Base-by-base conservation (phyloP, 2,113 vertebrate genomes). In the Leptosomus discolor region DNA sequence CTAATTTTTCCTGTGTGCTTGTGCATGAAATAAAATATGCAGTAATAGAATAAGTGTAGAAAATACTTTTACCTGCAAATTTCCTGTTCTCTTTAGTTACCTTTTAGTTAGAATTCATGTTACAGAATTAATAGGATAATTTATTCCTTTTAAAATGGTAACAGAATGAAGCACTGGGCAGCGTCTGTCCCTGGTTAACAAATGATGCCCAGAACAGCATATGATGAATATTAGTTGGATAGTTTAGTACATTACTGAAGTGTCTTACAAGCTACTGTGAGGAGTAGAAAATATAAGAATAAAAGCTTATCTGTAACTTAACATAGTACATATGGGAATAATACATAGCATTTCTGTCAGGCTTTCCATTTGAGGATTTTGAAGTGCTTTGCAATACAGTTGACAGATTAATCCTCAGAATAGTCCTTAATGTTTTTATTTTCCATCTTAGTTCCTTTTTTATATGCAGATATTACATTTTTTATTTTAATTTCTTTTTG, bases 231-330 rank as follows among this genome's bases (percentile, higher is more conserved):
- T 94, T 97, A 93, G 85, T 93, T 69, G 67, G 37, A 37, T 90
- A 94, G 75, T 80, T 84, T 71, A 95, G 85, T 94, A 70, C n/a
- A n/a, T n/a, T 92, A 32, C 86, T 92, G 29, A 84, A 90, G 88
- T 95, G 76, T 51, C 69, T 95, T 91, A 89, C 57, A 92, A 89
- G 60, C 19, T 86, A 41, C 78, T 58, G 36, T 71, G 83, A 87
- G 69, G 73, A 89, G 76, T 37, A 75, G 76, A 64, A 93, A 94
- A 53, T 92, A 64, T 3, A 82, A 84, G 84, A 91, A 91, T 61
- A 90, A 86, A 89, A 92, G 30, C 70, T 95, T 96, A 94, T 97
- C 94, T 87, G 80, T 92, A 92, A 95, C 69, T 94, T 95, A 95
- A 68, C 15, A 11, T 60, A 87, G 73, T 76, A 56, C 73, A 48